Evolutionary conservation across 2,113 vertebrate genomes (phyloP).

Genomic region (Mustelus asterias): DNA sequence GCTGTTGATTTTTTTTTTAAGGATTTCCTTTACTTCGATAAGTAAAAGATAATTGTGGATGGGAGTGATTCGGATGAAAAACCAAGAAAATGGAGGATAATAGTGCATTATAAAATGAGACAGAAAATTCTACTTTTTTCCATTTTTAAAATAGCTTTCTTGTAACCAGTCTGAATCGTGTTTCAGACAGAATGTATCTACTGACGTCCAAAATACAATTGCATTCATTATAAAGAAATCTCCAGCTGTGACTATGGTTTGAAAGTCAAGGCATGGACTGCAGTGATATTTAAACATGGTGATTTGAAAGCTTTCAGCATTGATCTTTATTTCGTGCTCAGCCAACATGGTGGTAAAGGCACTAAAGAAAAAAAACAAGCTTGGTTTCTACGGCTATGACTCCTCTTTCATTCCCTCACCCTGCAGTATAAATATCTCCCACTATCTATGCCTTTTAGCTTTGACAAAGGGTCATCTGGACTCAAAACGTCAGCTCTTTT

Average conservation of each 20-base stretch:
- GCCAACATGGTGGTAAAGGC: background rate
- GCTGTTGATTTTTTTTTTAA: background rate
- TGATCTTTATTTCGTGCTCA: background rate
- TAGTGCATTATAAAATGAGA: background rate
- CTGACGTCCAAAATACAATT: background rate
- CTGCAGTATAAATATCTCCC: no score
- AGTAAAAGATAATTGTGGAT: background rate
- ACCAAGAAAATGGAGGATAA: background rate
- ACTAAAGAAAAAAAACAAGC: background rate
- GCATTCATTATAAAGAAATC: background rate
- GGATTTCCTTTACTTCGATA: background rate
- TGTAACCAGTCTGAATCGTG: background rate
- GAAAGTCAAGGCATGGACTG: background rate
- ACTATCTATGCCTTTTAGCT: no score
- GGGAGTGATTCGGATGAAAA: background rate
- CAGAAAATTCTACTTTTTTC: background rate
- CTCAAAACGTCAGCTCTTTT: no score
- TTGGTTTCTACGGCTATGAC: no score
- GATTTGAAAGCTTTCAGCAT: background rate
- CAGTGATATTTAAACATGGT: background rate
- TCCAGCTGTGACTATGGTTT: background rate
- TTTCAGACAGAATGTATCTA: background rate
- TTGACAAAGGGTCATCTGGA: no score
- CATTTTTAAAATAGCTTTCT: background rate
- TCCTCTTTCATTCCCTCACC: no score